Evolutionary conservation across 2,888 invertebrate species (phyloP), one percentile per base, ranked within the genome.

Genomic region (Conus canariensis): DNA sequence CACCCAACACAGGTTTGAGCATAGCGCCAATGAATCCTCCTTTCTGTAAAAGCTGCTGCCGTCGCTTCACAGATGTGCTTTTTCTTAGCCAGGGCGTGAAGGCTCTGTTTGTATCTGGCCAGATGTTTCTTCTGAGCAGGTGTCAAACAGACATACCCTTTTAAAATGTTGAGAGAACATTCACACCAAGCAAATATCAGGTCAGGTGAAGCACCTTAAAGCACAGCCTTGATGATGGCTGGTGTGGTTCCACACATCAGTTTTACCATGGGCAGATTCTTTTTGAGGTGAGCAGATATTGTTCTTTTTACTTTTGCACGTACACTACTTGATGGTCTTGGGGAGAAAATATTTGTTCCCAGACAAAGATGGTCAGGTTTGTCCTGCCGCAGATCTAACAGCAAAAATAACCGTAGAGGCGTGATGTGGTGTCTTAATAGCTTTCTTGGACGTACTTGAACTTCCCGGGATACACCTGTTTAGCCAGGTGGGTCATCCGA

Each of bases 331-430:
- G 90, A 74, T 85, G 77, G 0, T 87, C 77, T 12, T n/a, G 30
- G 0, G 91, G 91, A n/a, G 19, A 91, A 88, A 16, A 90, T 90
- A 45, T 59, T 90, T 6, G 83, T 85, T 16, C 90, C 5, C n/a
- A 91, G 85, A 30, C 86, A 8, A 19, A 91, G 82, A 25, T 90
- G 6, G 6, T 86, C 88, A 1, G 90, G 80, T 14, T 90, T 91
- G 14, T 80, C 88, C 30, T 87, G 87, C 74, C 86, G 90, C 16
- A 90, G 80, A 86, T 91, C 91, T 2, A 90, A 8, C 58, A 90
- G 74, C 59, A 91, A 82, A 85, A 82, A 85, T 90, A 85, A 19
- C 86, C 82, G 60, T 90, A 80, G n/a, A 88, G 90, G 14, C 85
- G 19, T 58, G 22, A n/a, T 58, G 88, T 90, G 0, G 7, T 86